These are phyloP conservation scores for Pandemis heparana DNA, from an alignment of 2,888 invertebrate genomes.

Conservation along the genomic window DNA sequence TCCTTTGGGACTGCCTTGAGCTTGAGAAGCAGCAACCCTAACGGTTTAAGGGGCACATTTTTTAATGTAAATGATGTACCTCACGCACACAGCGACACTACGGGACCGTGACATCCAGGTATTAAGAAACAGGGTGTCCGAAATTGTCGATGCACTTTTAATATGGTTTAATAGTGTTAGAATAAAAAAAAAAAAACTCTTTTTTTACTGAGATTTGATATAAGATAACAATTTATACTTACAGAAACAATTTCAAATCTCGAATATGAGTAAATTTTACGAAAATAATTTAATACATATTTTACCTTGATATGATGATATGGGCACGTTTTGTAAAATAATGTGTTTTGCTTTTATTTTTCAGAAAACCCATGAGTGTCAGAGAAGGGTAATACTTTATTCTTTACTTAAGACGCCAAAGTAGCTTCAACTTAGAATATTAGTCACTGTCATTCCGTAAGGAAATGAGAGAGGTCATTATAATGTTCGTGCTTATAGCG, in stretches of 20 bases:
- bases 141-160: constrained; percentile 19
- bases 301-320: too few relatives aligned
- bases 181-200: background rate
- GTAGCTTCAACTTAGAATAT: constrained; percentile 30
- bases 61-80: constrained; percentile 45
- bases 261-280: too few relatives aligned
- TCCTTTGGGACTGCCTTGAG: background rate
- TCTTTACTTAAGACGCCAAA: constrained; percentile 25
- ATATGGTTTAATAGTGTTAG: background rate
- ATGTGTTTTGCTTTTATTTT: too few relatives aligned
- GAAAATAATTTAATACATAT: too few relatives aligned
- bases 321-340: too few relatives aligned
- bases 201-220: too few relatives aligned
- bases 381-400: constrained; percentile 18
- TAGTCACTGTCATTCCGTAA: constrained; percentile 37
- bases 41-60: constrained; percentile 31
- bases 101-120: constrained; percentile 43
- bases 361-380: constrained; percentile 26
- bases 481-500: constrained; percentile 11
- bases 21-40: constrained; percentile 29
- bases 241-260: too few relatives aligned
- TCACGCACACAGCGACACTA: constrained; percentile 40
- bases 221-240: too few relatives aligned
- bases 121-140: constrained; percentile 43
- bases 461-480: constrained; percentile 37